A percentile compares a stretch with the other conserved stretches of the same genome.
These are phyloP conservation scores for Cuniculus paca DNA, from an alignment of 2,797 vertebrate species.

Conservation along the genomic window DNA sequence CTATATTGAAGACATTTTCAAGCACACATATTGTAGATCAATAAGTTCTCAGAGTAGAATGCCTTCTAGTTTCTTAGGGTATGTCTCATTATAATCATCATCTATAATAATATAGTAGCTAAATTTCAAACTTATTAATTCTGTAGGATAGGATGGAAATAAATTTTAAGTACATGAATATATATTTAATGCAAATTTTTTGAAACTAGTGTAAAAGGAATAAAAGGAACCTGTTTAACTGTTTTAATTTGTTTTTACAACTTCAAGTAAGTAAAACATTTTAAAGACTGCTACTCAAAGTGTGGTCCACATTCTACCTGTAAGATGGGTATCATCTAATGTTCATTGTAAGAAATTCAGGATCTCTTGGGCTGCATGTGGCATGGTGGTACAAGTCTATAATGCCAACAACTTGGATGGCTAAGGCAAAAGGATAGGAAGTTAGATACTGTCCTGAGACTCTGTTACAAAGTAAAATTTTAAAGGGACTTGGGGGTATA, in stretches of 20 bases:
- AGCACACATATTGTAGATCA: not conserved
- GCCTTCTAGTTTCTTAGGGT: not conserved
- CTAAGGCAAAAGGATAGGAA: not conserved
- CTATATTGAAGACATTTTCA: not conserved
- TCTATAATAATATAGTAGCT: not conserved
- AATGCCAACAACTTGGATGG: not conserved
- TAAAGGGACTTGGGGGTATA: not conserved
- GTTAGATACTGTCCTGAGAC: not conserved
- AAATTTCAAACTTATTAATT: not conserved
- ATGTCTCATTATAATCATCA: not conserved
- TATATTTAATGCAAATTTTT: not conserved
- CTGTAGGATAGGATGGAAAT: not conserved
- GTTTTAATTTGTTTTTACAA: slow-evolving; percentile 14
- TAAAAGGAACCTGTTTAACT: not conserved
- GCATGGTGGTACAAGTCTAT: not conserved
- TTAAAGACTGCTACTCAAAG: not conserved
- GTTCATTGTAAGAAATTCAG: not conserved
- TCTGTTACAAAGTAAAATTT: not conserved
- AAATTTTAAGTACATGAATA: not conserved
- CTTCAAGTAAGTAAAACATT: not conserved
- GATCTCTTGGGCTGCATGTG: not conserved
- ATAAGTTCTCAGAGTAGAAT: not conserved
- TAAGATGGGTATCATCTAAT: not conserved
- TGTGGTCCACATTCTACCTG: not conserved
- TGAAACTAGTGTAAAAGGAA: slow-evolving; percentile 18